Evolutionary conservation across 2,113 vertebrate species (phyloP), one percentile per base, ranked within the genome.

Genomic region (Carollia perspicillata): DNA sequence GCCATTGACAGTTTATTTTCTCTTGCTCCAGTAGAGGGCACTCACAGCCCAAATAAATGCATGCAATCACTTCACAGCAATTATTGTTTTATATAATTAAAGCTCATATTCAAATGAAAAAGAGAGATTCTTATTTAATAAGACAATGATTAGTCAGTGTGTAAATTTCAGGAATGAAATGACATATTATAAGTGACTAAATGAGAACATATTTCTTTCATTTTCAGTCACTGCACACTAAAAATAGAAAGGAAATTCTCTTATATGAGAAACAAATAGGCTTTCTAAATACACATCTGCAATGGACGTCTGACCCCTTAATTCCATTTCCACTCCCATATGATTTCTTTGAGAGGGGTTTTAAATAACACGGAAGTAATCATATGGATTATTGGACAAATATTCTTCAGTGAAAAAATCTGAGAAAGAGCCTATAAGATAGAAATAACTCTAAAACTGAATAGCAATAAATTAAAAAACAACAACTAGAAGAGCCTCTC

Each of bases 21-120:
- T 89, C 33, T 79, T 49, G 22, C 78, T 97, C 97, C 97, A 98
- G 97, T 97, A 98, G 97, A 98, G 97, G 97, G 97, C 95, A 96
- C 97, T 93, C 93, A 92, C 97, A 96, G 93, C 96, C 97, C 86
- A 98, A 97, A 96, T 89, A 98, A 97, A 72, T 30, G 28, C 28
- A 22, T 8, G 23, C 37, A 55, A 96, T 97, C 44, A n/a, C 66
- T 93, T 95, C 26, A 40, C 1, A 55, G 60, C 81, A 91, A 87
- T 90, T 68, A 47, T 69, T 89, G 55, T 91, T 97, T 95, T 93
- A 84, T 65, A 44, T 97, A 96, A 97, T 96, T 96, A 95, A 92
- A 95, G 75, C 28, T 95, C 95, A 77, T 81, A 40, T 86, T 97
- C 65, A 80, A 90, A 55, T 79, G 74, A 86, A 93, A 94, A 74